A percentile compares a stretch with the other conserved stretches of the same genome.
Conservation (phyloP, 2,888 invertebrate species). For the Hirtodrosophila alboralis region DNA sequence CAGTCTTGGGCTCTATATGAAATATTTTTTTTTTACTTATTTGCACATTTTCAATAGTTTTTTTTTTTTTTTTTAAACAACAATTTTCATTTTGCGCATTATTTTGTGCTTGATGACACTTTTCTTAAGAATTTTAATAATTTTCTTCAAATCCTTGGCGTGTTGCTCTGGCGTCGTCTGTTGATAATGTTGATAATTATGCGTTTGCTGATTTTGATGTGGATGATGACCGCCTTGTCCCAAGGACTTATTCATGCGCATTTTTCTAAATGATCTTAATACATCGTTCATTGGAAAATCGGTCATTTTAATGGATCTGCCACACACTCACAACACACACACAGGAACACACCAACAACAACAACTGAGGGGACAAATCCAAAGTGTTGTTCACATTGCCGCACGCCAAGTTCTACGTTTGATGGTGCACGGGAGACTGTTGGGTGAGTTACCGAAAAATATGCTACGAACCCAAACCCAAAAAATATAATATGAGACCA, state of each 20-base stretch:
- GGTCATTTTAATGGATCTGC: constrained; percentile 54
- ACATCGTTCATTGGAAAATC: constrained; percentile 76
- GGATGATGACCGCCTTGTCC: constrained; percentile 45
- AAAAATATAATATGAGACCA: constrained; percentile 17
- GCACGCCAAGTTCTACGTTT: constrained; percentile 70
- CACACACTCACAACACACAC: background rate
- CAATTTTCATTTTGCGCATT: constrained; percentile 71
- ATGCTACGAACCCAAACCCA: constrained; percentile 64
- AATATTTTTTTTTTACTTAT: too few relatives aligned
- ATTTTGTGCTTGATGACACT: constrained; percentile 71
- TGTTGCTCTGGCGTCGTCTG: constrained; percentile 43
- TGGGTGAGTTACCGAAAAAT: constrained; percentile 80
- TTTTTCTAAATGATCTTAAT: constrained; percentile 76
- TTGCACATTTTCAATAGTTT: constrained; percentile 7
- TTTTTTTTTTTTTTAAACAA: constrained; percentile 52
- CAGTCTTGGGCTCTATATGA: constrained; percentile 50
- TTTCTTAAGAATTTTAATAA: constrained; percentile 77
- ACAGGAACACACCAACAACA: constrained; percentile 4
- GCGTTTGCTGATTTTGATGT: constrained; percentile 21
- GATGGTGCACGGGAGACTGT: constrained; percentile 81
- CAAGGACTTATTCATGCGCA: constrained; percentile 69
- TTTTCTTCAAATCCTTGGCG: constrained; percentile 71
- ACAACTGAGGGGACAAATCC: constrained; percentile 7
- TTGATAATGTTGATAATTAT: constrained; percentile 19
- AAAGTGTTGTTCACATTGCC: constrained; percentile 59